Conservation (phyloP, 2,113 vertebrate species). For the Corythornis madagascariensis region DNA sequence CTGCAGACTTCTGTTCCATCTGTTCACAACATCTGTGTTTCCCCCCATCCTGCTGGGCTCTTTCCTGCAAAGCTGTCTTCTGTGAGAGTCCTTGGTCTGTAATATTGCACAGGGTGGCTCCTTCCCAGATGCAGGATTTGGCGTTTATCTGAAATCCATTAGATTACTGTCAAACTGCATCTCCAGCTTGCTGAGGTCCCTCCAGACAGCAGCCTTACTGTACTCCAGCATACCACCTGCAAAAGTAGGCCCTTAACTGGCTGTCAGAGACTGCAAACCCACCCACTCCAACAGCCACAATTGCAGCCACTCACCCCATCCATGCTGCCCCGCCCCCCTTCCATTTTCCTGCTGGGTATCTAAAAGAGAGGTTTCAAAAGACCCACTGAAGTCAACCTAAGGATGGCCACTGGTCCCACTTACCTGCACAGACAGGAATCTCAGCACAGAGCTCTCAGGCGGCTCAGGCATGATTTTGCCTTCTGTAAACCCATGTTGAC, state of each 20-base stretch:
- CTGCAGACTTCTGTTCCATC: background rate
- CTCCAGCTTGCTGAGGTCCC: background rate
- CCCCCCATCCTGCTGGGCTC: rapidly evolving
- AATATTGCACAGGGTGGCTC: rapidly evolving
- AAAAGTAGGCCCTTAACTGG: background rate
- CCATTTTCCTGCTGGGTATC: background rate
- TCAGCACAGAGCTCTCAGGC: rapidly evolving
- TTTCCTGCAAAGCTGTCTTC: background rate
- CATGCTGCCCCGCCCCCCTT: too few relatives aligned
- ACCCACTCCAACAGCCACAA: background rate
- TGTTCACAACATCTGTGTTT: background rate
- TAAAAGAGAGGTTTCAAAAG: rapidly evolving
- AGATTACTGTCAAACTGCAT: background rate
- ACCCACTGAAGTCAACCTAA: background rate
- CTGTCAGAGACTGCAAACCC: background rate
- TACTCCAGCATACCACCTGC: background rate
- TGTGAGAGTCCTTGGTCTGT: rapidly evolving
- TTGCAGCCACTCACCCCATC: rapidly evolving
- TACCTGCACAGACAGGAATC: background rate
- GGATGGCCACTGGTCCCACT: background rate
- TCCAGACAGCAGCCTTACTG: background rate
- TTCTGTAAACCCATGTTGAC: background rate
- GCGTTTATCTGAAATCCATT: too few relatives aligned
- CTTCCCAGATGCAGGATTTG: background rate
- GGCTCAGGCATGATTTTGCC: background rate